Evolutionary conservation across 1,140 invertebrate genomes (phyloP), one percentile per base, ranked within the genome.

Genomic region (Diorhabda sublineata): DNA sequence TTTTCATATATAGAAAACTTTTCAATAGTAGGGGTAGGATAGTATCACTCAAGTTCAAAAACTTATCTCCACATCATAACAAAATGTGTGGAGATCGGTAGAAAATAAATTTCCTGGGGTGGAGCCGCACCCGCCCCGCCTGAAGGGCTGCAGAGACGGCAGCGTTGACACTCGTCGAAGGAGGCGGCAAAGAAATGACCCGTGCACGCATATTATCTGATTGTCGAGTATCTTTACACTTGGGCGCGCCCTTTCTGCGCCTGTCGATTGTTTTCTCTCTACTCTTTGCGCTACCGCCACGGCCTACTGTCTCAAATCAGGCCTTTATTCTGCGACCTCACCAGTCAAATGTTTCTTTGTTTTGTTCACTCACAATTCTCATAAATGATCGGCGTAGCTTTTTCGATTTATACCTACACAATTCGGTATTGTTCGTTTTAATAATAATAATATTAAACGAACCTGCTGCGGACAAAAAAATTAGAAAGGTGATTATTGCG

Each of bases 211-310:
- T 71, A 77, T 77, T 78, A 78, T 78, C 77, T 74, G 77, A 79
- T 79, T 73, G 76, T 76, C 72, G 75, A 77, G 75, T 78, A 78
- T 78, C 76, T 77, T 79, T 71, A 76, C 77, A 73, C 69, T 74
- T 72, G 73, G 75, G 65, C 73, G 76, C 69, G 45, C 71, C 77
- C 71, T 74, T 79, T 78, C 74, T 77, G 71, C 73, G 74, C 69
- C 72, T 75, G 76, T 75, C 76, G 73, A 76, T 76, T 75, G 74
- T 74, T 73, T 67, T 65, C 64, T 68, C 64, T 68, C 62, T 68
- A 60, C 66, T 62, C 57, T 65, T 67, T 52, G 58, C 63, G 52
- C 64, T 60, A 68, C 69, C 11, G 69, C 60, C 61, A 64, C 68
- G 62, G 63, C 68, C 71, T 70, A 65, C 66, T 68, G 66, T 70